phyloP scores from a whole-genome alignment of 2,888 invertebrate genomes.

The Stomorhina lunata region DNA sequence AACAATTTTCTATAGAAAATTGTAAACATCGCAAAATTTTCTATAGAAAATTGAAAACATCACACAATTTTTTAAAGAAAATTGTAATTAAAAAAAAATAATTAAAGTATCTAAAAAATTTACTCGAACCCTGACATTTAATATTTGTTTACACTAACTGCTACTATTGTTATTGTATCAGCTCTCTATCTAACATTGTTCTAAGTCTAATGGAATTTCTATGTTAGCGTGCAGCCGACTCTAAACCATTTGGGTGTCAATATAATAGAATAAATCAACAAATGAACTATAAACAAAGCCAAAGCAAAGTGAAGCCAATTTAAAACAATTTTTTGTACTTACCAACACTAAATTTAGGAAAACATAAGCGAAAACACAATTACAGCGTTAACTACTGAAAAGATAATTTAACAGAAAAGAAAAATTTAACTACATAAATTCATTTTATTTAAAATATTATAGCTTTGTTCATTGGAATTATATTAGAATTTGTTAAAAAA shows the following conservation, averaged over 20 bases:
- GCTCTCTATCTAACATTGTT: slow-evolving; percentile 19
- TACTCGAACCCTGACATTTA: slow-evolving; percentile 22
- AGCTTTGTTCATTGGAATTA: not conserved
- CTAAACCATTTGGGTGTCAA: not conserved
- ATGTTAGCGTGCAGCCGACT: slow-evolving; percentile 64
- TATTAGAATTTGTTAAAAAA: slow-evolving; percentile 42
- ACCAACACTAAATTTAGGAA: slow-evolving; percentile 9
- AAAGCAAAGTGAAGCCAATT: not conserved
- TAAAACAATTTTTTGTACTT: slow-evolving; percentile 19
- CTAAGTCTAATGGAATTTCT: slow-evolving; percentile 66
- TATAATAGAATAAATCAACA: slow-evolving; percentile 14
- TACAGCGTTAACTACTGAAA: not conserved
- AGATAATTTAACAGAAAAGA: too few species aligned
- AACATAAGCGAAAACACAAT: not conserved
- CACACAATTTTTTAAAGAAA: not conserved
- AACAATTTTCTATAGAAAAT: too few species aligned
- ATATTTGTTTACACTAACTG: not conserved
- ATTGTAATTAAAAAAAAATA: too few species aligned
- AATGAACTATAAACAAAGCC: not conserved
- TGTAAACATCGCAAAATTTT: too few species aligned
- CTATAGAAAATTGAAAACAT: too few species aligned
- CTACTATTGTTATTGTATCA: slow-evolving; percentile 8
- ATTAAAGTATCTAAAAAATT: not conserved
- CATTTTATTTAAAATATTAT: slow-evolving; percentile 2
- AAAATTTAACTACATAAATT: too few species aligned